Evolutionary conservation across 2,113 vertebrate species (phyloP), one percentile per base, ranked within the genome.

Genomic region (Plestiodon gilberti): DNA sequence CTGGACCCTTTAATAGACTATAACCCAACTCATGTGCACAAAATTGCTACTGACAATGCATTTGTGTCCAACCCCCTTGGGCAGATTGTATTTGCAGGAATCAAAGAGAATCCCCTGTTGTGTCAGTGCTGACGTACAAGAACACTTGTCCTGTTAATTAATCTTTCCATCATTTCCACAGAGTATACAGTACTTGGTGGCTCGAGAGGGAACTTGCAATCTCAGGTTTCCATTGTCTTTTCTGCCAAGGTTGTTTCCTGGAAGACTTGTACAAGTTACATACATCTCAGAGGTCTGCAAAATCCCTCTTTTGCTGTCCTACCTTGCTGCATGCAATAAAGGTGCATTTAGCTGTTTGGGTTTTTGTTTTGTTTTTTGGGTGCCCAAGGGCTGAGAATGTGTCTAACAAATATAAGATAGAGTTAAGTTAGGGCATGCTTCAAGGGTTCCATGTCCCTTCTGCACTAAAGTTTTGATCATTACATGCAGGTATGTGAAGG

Each of bases 51-150:
- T 4, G n/a, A 81, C 61, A 20, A 87, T 75, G 70, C 59, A 81
- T 81, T 64, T 81, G 40, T 22, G 43, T 30, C 38, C 59, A 75
- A 75, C 48, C 11, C 43, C 78, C 23, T n/a, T 79, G 59, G 78
- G 52, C 23, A 75, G 70, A 81, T 40, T 75, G 25, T 65, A 64
- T n/a, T 61, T 81, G 61, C 70, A 23, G 8, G 28, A 52, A 64
- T 35, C 33, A 28, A 74, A 74, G 57, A 81, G 69, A 81, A 87
- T 75, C 78, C 78, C n/a, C 78, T 75, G 38, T 75, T 55, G 85
- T 81, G 43, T 81, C 78, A 55, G 43, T 38, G 57, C 40, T 87
- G 78, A 87, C 78, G 70, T 81, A 73, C 52, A 38, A 55, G 35
- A 81, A 52, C 18, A 11, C 43, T 75, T 74, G 59, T 59, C 20